Evolutionary conservation across 2,888 invertebrate genomes (phyloP).

Genomic region (Psococerastis gibbosa): DNA sequence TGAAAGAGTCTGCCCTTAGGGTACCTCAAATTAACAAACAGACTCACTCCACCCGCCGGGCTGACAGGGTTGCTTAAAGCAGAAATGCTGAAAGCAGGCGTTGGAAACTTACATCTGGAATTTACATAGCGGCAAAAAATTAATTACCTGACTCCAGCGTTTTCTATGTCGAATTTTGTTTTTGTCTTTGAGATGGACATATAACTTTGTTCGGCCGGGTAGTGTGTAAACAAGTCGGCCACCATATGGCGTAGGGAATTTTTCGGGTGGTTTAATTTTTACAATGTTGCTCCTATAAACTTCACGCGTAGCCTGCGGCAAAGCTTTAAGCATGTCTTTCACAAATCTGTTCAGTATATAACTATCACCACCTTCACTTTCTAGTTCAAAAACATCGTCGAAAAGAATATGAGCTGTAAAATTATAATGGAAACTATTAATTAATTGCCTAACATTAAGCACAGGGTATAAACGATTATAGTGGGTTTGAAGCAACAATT

Average conservation of each 20-base stretch:
- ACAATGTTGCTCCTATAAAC: conserved; percentile 46
- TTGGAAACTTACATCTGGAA: no score
- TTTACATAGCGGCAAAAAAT: no score
- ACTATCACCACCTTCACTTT: conserved; percentile 41
- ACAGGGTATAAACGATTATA: no score
- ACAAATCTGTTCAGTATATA: conserved; percentile 69
- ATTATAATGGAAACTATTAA: no score
- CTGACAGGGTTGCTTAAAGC: no score
- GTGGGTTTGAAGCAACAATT: no score
- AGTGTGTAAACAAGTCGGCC: conserved; percentile 67
- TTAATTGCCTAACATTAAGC: neutral
- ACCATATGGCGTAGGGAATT: conserved; percentile 69
- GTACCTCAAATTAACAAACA: no score
- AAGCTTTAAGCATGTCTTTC: conserved; percentile 43
- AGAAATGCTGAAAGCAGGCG: no score
- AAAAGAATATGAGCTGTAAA: conserved; percentile 57
- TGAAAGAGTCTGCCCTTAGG: no score
- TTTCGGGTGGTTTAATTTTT: conserved; percentile 41
- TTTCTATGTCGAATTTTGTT: conserved; percentile 74
- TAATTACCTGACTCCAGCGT: conserved; percentile 87
- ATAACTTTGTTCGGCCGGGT: conserved; percentile 67
- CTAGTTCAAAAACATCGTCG: conserved; percentile 61
- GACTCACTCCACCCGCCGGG: no score
- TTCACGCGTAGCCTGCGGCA: conserved; percentile 56
- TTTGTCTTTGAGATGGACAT: conserved; percentile 79